A percentile compares a stretch with the other conserved stretches of the same genome.
Evolutionary conservation across 37 sponge, comb jelly and placozoan species (phyloP).

Genomic region (Mnemiopsis leidyi): DNA sequence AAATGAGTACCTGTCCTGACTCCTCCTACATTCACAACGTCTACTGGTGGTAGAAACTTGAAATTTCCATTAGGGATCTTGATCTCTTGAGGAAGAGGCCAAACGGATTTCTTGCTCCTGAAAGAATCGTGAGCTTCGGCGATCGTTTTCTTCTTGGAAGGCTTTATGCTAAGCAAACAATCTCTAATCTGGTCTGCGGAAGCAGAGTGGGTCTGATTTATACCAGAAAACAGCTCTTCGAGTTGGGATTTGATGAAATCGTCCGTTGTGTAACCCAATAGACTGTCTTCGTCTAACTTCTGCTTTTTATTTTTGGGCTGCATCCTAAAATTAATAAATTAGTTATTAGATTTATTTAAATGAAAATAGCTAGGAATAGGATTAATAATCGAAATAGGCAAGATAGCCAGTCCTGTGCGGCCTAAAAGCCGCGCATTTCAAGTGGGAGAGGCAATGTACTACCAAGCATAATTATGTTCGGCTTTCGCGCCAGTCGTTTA

Average conservation of each 20-base stretch:
- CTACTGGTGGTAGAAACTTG: conserved; percentile 1
- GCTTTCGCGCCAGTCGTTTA: neutral
- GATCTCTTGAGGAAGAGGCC: neutral
- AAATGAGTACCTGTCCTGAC: neutral
- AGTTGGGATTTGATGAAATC: neutral
- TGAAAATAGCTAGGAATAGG: no score
- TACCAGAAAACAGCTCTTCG: conserved; percentile 33
- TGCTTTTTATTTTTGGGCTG: conserved; percentile 19
- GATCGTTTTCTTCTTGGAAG: conserved; percentile 34
- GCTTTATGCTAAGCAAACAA: neutral
- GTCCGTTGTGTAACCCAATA: neutral
- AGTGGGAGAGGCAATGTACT: conserved; percentile 1
- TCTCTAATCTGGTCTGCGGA: neutral
- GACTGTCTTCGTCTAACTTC: conserved; percentile 1
- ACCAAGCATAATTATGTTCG: neutral
- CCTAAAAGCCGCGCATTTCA: neutral
- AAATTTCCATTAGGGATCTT: conserved; percentile 25
- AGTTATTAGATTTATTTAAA: neutral
- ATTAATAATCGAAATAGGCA: no score
- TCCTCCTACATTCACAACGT: neutral
- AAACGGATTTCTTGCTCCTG: conserved; percentile 27
- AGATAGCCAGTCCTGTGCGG: neutral
- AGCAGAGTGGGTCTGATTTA: neutral
- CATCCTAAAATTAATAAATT: neutral
- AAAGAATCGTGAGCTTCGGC: neutral